phyloP scores from a whole-genome alignment of 2,888 invertebrate genomes.

The Eupithecia abbreviata region DNA sequence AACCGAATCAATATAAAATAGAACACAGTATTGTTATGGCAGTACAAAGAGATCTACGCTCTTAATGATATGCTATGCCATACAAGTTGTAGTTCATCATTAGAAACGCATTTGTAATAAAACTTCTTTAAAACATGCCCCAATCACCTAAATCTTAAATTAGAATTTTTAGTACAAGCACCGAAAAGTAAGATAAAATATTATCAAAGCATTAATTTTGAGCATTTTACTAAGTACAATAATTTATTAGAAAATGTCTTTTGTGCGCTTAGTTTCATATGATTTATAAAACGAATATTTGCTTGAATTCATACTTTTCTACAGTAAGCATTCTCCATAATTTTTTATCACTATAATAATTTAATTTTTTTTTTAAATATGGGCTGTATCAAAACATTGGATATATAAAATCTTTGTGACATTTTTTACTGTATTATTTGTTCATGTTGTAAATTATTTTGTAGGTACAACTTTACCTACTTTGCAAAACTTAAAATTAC shows the following conservation, averaged over 20 bases:
- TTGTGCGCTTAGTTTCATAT: slow-evolving; percentile 35
- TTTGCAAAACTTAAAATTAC: slow-evolving; percentile 25
- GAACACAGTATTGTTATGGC: slow-evolving; percentile 11
- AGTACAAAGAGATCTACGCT: not conserved
- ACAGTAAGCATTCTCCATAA: not conserved
- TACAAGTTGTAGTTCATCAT: not conserved
- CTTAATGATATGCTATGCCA: slow-evolving; percentile 4
- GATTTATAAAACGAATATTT: not conserved
- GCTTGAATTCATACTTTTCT: not conserved
- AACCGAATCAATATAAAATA: slow-evolving; percentile 12
- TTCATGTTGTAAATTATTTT: slow-evolving; percentile 22
- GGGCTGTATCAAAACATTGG: not conserved
- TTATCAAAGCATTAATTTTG: slow-evolving; percentile 18
- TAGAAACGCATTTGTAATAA: not conserved
- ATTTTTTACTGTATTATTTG: slow-evolving; percentile 19
- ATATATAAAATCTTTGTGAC: slow-evolving; percentile 19
- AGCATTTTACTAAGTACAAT: slow-evolving; percentile 28
- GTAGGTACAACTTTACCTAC: slow-evolving; percentile 24
- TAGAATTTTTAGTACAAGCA: slow-evolving; percentile 20
- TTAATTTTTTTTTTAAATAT: not conserved
- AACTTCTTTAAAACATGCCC: not conserved
- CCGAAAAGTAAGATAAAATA: slow-evolving; percentile 16
- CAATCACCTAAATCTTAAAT: not conserved
- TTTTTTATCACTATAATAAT: no score
- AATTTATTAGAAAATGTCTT: slow-evolving; percentile 13